Base-by-base conservation (phyloP, 2,888 invertebrate species). In the Diabrotica balteata region DNA sequence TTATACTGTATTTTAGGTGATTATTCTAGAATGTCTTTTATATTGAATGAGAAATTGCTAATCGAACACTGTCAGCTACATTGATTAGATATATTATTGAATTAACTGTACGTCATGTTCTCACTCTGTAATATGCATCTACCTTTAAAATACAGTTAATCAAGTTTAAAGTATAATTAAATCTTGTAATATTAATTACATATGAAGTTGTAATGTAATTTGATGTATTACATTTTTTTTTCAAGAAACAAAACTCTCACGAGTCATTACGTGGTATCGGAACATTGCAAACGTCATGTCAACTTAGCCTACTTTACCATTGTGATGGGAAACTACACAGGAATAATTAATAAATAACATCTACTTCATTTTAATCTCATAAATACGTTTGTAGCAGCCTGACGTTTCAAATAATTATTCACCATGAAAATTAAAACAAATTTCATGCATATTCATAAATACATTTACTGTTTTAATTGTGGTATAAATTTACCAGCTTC, bases 381-480 rank as follows among this genome's bases (percentile, higher is more conserved):
- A 67, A 67, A 67, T 67, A 67, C 63, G 59, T 11, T 52, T 49
- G 59, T 51, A 59, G 44, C 66, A 57, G 65, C 49, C 66, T 59
- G 66, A 63, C 63, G 55, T 55, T 63, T 66, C 59, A 54, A 69
- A 68, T 69, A 68, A 69, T 71, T 73, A 71, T 73, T 67, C 67
- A 68, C 67, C 68, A 68, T 66, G 69, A 66, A 72, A 69, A 71
- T 68, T 69, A 69, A 69, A 71, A 72, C 70, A 72, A 72, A 69
- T 64, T 68, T 68, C 71, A 74, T 74, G 64, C 68, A 74, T 74
- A 74, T 74, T 72, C 67, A 74, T 74, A 64, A 68, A 66, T 53
- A 67, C 52, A 67, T 70, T 72, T 72, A 72, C 74, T 67, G 73
- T 73, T 73, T 74, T 74, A 73, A 74, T 74, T 74, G 59, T 65